phyloP scores from a whole-genome alignment of 1,140 invertebrate genomes.

The Aphaenogaster rudis region DNA sequence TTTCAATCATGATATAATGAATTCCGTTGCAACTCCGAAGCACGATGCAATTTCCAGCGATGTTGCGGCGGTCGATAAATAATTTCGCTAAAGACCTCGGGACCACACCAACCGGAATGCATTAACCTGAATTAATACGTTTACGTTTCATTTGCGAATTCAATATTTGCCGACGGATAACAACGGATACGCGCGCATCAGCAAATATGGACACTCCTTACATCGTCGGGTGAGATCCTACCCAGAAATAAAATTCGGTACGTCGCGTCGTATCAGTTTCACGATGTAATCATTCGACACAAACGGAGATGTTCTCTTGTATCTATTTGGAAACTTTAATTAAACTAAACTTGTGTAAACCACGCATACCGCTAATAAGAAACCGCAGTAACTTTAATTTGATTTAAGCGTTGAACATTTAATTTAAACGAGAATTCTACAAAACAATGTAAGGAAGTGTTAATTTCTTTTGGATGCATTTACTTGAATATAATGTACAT shows the following conservation, averaged over 20 bases:
- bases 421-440: constrained; percentile 4
- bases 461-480: background rate
- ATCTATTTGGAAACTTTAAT: constrained; percentile 33
- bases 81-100: constrained; percentile 49
- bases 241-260: background rate
- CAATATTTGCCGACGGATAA: constrained; percentile 48
- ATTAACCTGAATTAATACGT: constrained; percentile 60
- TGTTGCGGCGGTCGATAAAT: constrained; percentile 49
- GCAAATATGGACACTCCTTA: constrained; percentile 46
- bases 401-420: constrained; percentile 28
- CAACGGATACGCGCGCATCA: constrained; percentile 6
- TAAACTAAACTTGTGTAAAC: constrained; percentile 37
- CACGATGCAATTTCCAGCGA: constrained; percentile 31
- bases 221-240: background rate
- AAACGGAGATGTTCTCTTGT: background rate
- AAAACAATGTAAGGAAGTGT: background rate
- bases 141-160: constrained; percentile 59
- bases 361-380: constrained; percentile 21
- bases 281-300: constrained; percentile 16
- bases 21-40: constrained; percentile 13
- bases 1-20: constrained; percentile 15
- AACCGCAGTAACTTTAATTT: constrained; percentile 24
- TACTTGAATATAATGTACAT: background rate
- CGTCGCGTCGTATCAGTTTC: background rate
- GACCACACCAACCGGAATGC: constrained; percentile 43